Conservation (phyloP, 2,888 invertebrate genomes). For the Mallateleia sp. region DNA sequence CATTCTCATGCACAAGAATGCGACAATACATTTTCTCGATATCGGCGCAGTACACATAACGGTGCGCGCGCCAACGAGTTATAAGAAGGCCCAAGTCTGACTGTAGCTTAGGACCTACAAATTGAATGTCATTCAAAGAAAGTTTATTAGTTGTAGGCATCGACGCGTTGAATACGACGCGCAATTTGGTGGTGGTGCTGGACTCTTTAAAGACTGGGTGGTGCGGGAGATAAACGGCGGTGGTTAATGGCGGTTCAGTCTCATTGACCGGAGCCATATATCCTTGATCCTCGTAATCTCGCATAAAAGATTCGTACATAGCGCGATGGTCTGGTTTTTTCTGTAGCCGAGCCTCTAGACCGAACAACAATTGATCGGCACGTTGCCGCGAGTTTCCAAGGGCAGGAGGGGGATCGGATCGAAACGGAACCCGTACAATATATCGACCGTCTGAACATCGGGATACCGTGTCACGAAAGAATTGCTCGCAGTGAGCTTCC, state of each 20-base stretch:
- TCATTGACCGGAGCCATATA: neutral
- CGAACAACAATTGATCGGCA: neutral
- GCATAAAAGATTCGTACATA: neutral
- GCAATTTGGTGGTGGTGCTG: neutral
- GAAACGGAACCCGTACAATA: slow-evolving; percentile 24
- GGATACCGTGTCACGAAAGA: slow-evolving; percentile 3
- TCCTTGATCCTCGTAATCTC: neutral
- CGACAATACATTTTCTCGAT: neutral
- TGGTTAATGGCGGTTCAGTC: neutral
- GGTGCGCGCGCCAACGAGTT: neutral
- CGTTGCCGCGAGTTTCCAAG: slow-evolving; percentile 3
- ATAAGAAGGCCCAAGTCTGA: neutral
- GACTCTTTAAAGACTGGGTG: neutral
- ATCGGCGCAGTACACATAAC: neutral
- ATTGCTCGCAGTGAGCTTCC: neutral
- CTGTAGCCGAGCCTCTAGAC: too few species aligned
- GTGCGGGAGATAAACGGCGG: neutral
- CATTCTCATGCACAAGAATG: neutral
- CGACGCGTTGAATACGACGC: neutral
- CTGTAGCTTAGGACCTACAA: neutral
- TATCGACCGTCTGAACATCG: slow-evolving; percentile 13
- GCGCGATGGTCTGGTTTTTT: too few species aligned
- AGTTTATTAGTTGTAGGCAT: neutral
- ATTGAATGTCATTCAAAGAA: neutral
- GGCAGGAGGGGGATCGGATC: neutral